Base-by-base conservation (phyloP, 2,888 invertebrate species). In the Choreutis nemorana region DNA sequence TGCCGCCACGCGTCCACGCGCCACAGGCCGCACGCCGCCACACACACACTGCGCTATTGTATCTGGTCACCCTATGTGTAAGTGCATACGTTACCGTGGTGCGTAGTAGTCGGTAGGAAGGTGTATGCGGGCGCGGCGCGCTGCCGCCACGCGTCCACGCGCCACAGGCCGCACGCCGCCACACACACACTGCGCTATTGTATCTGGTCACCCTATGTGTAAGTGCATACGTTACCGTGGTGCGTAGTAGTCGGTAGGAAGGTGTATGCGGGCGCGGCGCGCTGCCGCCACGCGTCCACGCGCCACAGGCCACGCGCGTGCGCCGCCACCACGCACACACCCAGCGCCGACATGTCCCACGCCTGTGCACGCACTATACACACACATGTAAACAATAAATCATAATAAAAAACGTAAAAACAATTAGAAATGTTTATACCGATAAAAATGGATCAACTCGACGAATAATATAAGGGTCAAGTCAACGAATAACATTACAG, bases 321-420 rank as follows among this genome's bases (percentile, higher is more conserved):
- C 6, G 92, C 94, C 4, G 97, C 97, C 16, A 90, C 93, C 81
- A 97, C 90, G 1, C 95, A 97, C 18, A 87, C 96, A 13, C 98
- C 98, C 42, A 98, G 80, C 1, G 96, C 90, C 0, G 96, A 93
- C 45, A 96, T 92, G 66, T 98, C 97, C 48, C 89, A 83, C 58
- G 90, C 83, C 31, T 88, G 87, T 8, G 96, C 90, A 7, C 94
- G 84, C 44, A 91, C 89, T 87, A 52, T n/a, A n/a, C n/a, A n/a
- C n/a, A n/a, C n/a, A n/a, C n/a, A n/a, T n/a, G n/a, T n/a, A n/a
- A n/a, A n/a, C n/a, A n/a, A n/a, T n/a, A n/a, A n/a, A n/a, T n/a
- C n/a, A n/a, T n/a, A n/a, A n/a, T n/a, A n/a, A n/a, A n/a, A n/a
- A n/a, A n/a, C n/a, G n/a, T n/a, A n/a, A n/a, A n/a, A n/a, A n/a